Evolutionary conservation across 2,797 vertebrate genomes (phyloP).

Genomic region (Hyperoplus lanceolatus): DNA sequence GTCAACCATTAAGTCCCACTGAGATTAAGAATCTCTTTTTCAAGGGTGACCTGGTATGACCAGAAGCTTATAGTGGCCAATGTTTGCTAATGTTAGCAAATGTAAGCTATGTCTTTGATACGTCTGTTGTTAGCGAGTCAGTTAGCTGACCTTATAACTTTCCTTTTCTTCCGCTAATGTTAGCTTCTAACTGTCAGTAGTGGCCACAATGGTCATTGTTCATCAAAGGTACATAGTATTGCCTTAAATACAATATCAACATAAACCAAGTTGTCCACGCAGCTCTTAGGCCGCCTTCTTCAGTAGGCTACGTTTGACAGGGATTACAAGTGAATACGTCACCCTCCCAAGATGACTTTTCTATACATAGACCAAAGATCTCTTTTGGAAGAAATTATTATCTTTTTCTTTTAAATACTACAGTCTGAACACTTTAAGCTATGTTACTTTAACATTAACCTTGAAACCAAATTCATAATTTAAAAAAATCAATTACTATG

Average conservation of each 20-base stretch:
- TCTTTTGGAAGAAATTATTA: not conserved
- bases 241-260: not conserved
- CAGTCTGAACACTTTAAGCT: not conserved
- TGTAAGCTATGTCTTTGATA: not conserved
- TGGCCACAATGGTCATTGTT: not conserved
- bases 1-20: no score
- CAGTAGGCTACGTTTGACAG: constrained; percentile 24
- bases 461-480: not conserved
- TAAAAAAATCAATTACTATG: not conserved
- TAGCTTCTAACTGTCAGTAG: not conserved
- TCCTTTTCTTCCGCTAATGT: not conserved
- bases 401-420: not conserved
- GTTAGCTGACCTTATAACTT: not conserved
- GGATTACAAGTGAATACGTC: constrained; percentile 79
- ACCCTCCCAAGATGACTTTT: constrained; percentile 52
- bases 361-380: constrained; percentile 51
- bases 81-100: not conserved
- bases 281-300: constrained; percentile 18
- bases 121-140: not conserved
- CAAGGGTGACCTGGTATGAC: not conserved
- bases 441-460: not conserved
- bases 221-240: not conserved
- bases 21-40: no score
- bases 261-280: constrained; percentile 8
- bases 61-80: not conserved